Evolutionary conservation across 2,888 invertebrate genomes (phyloP), one percentile per base, ranked within the genome.

Genomic region (Brachypalpus laphriformis): DNA sequence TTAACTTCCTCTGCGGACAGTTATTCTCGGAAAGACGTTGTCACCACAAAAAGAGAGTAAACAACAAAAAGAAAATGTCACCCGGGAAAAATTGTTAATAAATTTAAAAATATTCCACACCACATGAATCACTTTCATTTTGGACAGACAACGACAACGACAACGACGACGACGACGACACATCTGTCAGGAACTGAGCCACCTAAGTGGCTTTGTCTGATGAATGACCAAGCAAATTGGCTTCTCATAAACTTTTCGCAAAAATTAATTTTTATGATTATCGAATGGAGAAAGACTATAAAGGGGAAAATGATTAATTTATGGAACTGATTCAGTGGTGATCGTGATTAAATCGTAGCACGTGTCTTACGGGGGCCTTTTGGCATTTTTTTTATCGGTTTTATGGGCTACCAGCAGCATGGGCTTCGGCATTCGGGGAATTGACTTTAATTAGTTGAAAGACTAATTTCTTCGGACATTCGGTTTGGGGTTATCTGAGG

Each of bases 121-220:
- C 16, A 31, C 47, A 51, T 65, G 65, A 65, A 65, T 65, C 65
- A 65, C 65, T 65, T 65, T 65, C 65, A 37, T 65, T 65, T 65
- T 6, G 18, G 9, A 18, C 22, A 34, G n/a, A n/a, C n/a, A n/a
- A n/a, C n/a, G n/a, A n/a, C n/a, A n/a, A n/a, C n/a, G n/a, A n/a
- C n/a, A n/a, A n/a, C n/a, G 18, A 11, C 2, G 20, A 11, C 34
- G n/a, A n/a, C n/a, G 18, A 11, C 2, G 20, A 11, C 34, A 37
- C 3, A 22, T 37, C 49, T 37, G 65, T 49, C 49, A 49, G 31
- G 37, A 14, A 3, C 7, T 28, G 49, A 51, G 37, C 65, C 20
- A 45, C 63, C 22, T 47, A 11, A 25, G 49, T 16, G 47, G 47
- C 47, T 25, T 28, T 8, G 8, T 54, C 25, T 54, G 28, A 31